Base-by-base conservation (phyloP, 92 coral and sea anemone species). In the Heliopora coerulea region DNA sequence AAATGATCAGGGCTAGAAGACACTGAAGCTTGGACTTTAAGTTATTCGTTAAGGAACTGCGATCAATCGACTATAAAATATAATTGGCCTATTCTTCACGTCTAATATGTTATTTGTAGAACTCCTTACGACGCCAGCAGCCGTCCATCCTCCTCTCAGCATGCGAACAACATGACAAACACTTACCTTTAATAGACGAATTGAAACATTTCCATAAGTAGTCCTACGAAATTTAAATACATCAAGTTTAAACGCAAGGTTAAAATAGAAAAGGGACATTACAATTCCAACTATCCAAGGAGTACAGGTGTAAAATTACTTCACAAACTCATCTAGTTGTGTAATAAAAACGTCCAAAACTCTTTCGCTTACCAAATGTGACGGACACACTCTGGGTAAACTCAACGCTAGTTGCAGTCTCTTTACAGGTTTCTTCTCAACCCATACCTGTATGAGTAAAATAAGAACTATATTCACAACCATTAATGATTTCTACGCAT, bases 31-130 rank as follows among this genome's bases (percentile, higher is more conserved):
- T n/a, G n/a, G n/a, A n/a, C n/a, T n/a, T n/a, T n/a, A 49, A 29
- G 14, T 8, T 28, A 54, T 35, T 37, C 78, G 46, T 54, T 44
- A 35, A 41, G 69, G 17, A 59, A 59, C 44, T 58, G 56, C 54
- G 48, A 58, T 74, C 68, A 58, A 62, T 62, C 14, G 59, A 59
- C 46, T 82, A 79, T 78, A 75, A 82, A 75, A 82, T 84, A 89
- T 95, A 95, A 95, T 95, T 95, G 96, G 99, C 81, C 96, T 90
- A 95, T 95, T 91, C 91, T 95, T 63, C 86, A 74, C 85, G 85
- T 89, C 91, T 87, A 95, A 91, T 80, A 89, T 91, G 91, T 95
- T 95, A 90, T 90, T 95, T 95, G 99, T 92, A 95, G 90, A 90
- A 95, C 96, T 90, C 91, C 91, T 95, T 95, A 95, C 77, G 77